Evolutionary conservation across 1,140 invertebrate genomes (phyloP), one percentile per base, ranked within the genome.

Genomic region (Akabosia matsudoensis): DNA sequence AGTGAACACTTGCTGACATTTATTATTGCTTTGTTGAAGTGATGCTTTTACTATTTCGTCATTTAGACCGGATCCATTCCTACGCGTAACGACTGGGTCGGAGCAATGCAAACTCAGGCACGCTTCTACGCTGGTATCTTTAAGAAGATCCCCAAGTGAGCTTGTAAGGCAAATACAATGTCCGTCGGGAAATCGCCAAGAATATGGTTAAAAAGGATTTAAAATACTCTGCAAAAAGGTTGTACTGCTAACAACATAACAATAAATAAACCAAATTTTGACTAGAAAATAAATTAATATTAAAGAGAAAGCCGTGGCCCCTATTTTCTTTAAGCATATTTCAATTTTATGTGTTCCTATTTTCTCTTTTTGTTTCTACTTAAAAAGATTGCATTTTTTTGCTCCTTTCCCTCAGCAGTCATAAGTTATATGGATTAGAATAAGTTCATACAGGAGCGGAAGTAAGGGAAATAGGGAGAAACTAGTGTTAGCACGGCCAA

Each of bases 261-360:
- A 61, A 61, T 61, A 61, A 61, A 14, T 14, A 61, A 61, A 61
- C 24, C 13, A 22, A 61, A 45, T 61, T 61, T 61, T 61, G 13
- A 24, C 54, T 61, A 16, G 54, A 61, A 61, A 61, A 24, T 61
- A 61, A 61, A 61, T 61, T 16, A 61, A 61, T 61, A 61, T 13
- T 51, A 61, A 14, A 10, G 54, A 24, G 4, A 22, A 61, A 14
- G 54, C 3, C 54, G 7, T 10, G 37, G 37, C 37, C 37, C n/a
- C 7, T 10, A 45, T 18, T 45, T 45, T 45, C 37, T 45, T 18
- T 18, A 18, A 10, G 37, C 37, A 10, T 18, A 7, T 45, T 45
- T 45, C 37, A 45, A n/a, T n/a, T n/a, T n/a, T n/a, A n/a, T n/a
- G n/a, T n/a, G n/a, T n/a, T n/a, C 10, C 45, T n/a, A 51, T 51